phyloP scores from a whole-genome alignment of 2,113 vertebrate species.

The Gymnorhina tibicen region DNA sequence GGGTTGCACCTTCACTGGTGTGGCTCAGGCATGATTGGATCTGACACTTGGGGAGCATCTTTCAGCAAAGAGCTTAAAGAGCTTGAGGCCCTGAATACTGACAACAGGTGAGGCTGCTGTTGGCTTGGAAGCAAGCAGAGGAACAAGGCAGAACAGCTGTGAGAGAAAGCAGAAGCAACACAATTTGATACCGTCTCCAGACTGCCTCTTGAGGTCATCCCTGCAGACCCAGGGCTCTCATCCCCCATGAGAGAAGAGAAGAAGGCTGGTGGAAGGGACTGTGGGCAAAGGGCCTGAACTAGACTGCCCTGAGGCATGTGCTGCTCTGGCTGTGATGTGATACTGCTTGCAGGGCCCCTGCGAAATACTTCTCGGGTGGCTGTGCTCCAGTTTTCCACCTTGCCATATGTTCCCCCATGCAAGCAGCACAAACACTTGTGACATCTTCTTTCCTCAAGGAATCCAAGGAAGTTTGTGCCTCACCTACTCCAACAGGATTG shows the following conservation, averaged over 20 bases:
- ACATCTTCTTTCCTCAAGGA: background rate
- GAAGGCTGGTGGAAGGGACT: background rate
- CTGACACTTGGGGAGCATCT: conserved; percentile 4
- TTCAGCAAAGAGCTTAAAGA: conserved; percentile 46
- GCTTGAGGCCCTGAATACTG: conserved; percentile 5
- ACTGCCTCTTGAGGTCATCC: background rate
- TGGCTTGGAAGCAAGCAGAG: background rate
- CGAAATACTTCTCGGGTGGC: background rate
- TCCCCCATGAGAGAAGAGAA: background rate
- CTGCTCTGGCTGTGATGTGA: background rate
- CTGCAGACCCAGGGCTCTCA: background rate
- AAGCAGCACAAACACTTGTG: background rate
- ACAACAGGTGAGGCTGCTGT: conserved; percentile 14
- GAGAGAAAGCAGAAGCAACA: conserved; percentile 24
- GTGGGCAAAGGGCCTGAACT: background rate
- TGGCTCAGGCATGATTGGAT: background rate
- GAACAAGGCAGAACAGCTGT: conserved; percentile 20
- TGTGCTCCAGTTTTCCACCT: background rate
- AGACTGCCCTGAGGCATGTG: background rate
- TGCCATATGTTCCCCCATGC: background rate
- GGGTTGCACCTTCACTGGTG: background rate
- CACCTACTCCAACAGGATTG: background rate
- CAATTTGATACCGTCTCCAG: background rate
- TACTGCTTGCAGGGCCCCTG: background rate
- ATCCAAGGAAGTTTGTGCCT: background rate